A percentile compares a stretch with the other conserved stretches of the same genome.
Evolutionary conservation across 2,888 invertebrate species (phyloP).

Genomic region (Eueremaeus valkanovi): DNA sequence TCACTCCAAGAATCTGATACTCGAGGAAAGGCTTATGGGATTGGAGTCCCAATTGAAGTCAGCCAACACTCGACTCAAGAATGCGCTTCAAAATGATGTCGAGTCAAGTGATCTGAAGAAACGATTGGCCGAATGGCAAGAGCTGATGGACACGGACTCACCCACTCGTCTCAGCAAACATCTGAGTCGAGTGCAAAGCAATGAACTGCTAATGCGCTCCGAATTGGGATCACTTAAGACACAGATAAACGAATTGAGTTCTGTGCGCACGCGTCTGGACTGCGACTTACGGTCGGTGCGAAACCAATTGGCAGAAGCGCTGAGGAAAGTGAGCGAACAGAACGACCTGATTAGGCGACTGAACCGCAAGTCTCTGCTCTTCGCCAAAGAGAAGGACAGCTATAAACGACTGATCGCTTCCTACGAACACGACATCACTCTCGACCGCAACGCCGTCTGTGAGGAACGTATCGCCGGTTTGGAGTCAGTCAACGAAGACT

Average conservation of each 20-base stretch:
- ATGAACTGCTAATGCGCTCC: not conserved
- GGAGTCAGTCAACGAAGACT: constrained; percentile 25
- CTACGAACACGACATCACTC: constrained; percentile 31
- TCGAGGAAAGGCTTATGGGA: constrained; percentile 20
- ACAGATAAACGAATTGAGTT: not conserved
- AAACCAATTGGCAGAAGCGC: too few relatives aligned
- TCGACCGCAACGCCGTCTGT: not conserved
- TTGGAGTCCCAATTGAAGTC: not conserved
- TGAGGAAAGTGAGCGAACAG: constrained; percentile 16
- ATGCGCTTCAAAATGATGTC: not conserved
- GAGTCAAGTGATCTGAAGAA: not conserved
- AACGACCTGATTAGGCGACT: not conserved
- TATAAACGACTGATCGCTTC: constrained; percentile 33
- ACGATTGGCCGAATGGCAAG: constrained; percentile 20
- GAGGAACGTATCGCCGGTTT: constrained; percentile 17
- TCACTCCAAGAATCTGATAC: constrained; percentile 33
- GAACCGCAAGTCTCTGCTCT: constrained; percentile 33
- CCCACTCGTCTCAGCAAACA: not conserved
- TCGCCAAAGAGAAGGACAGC: constrained; percentile 34
- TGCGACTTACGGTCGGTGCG: too few relatives aligned
- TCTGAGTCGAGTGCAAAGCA: constrained; percentile 2
- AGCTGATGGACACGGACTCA: constrained; percentile 24
- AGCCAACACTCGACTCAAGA: not conserved
- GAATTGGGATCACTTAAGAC: constrained; percentile 31
- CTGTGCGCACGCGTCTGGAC: not conserved